These are phyloP conservation scores for Lamprologus lemairii DNA, from an alignment of 2,113 vertebrate species.

Conservation along the genomic window DNA sequence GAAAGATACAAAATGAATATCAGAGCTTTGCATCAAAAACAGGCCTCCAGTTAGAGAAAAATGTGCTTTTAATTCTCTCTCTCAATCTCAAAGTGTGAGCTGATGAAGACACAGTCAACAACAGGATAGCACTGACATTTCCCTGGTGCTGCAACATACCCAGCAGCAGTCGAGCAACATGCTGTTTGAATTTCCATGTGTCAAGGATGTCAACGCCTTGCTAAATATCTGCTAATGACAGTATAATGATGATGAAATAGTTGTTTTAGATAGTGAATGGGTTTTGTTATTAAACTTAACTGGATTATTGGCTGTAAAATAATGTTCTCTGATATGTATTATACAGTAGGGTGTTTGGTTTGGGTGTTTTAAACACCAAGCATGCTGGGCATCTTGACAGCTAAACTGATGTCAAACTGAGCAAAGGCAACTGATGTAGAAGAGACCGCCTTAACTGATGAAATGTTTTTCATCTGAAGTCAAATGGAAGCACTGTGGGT, in stretches of 20 bases:
- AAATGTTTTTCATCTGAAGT: not conserved
- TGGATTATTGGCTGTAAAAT: not conserved
- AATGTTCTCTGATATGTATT: not conserved
- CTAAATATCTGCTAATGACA: not conserved
- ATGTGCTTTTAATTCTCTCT: not conserved
- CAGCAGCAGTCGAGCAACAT: not conserved
- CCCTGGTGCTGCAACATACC: not conserved
- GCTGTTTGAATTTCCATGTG: not conserved
- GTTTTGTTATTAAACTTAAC: not conserved
- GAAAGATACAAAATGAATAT: accelerated
- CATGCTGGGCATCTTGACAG: not conserved
- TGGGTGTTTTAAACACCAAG: not conserved
- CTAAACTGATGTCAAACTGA: not conserved
- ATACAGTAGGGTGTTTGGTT: not conserved
- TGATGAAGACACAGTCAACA: not conserved
- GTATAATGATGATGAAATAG: not conserved
- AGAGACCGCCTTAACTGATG: not conserved
- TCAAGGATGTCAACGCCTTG: not conserved
- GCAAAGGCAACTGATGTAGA: not conserved
- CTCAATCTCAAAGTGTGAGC: not conserved
- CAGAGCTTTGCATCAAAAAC: not conserved
- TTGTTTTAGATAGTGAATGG: not conserved
- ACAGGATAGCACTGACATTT: not conserved
- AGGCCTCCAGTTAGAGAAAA: not conserved
- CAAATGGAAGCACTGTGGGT: not conserved